These are phyloP conservation scores for Palaemon carinicauda DNA, from an alignment of 1,140 invertebrate species.

Conservation along the genomic window DNA sequence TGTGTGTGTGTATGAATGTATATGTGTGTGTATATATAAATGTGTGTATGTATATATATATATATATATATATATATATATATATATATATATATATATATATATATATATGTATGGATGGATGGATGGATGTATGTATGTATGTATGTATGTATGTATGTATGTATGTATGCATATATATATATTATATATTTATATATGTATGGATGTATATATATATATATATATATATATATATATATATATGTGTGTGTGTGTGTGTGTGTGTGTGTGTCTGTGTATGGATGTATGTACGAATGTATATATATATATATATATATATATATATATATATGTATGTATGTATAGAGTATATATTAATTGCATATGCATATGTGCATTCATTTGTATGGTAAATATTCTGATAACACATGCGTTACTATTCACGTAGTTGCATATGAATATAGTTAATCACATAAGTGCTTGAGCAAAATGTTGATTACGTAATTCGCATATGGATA, in stretches of 20 bases:
- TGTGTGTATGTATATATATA: slow-evolving; percentile 9
- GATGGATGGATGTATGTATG: neutral
- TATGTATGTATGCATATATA: neutral
- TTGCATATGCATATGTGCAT: too few relatives aligned
- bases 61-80: too few relatives aligned
- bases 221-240: slow-evolving; percentile 9
- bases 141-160: neutral
- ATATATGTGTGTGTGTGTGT: neutral
- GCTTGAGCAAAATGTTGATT: too few relatives aligned
- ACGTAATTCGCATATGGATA: too few relatives aligned
- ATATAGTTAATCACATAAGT: too few relatives aligned
- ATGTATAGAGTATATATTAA: neutral
- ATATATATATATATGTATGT: too few relatives aligned
- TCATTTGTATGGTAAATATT: too few relatives aligned
- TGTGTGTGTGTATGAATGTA: too few relatives aligned
- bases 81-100: neutral
- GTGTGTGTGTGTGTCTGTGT: neutral
- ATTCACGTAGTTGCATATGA: too few relatives aligned
- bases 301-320: slow-evolving; percentile 3
- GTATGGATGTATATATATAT: neutral
- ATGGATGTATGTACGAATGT: neutral
- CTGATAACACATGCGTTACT: too few relatives aligned
- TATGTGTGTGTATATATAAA: slow-evolving; percentile 3
- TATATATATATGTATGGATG: neutral
- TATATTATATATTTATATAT: neutral